phyloP scores from a whole-genome alignment of 2,797 vertebrate genomes.

The Delichon dasypus region DNA sequence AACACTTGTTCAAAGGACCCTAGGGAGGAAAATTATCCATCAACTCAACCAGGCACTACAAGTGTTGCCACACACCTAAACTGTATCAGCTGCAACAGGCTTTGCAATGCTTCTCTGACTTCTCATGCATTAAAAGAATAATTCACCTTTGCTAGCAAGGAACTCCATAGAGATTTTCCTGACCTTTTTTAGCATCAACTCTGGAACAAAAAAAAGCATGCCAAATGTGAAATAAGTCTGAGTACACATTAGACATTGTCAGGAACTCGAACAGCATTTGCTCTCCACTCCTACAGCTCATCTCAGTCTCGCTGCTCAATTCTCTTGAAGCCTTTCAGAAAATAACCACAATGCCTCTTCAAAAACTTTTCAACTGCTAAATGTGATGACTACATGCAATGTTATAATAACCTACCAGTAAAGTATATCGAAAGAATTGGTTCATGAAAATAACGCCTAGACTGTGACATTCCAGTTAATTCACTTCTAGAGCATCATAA shows the following conservation, averaged over 20 bases:
- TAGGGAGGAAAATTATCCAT: not conserved
- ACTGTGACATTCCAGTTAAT: not conserved
- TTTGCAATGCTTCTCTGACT: not conserved
- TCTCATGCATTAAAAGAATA: not conserved
- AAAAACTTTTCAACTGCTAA: not conserved
- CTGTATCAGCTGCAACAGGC: not conserved
- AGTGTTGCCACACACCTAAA: not conserved
- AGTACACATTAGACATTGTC: not conserved
- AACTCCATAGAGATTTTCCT: not conserved
- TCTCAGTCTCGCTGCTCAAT: not conserved
- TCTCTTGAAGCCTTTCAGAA: not conserved
- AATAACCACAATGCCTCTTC: not conserved
- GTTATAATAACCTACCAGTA: not conserved
- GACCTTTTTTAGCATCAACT: not conserved
- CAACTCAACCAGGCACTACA: not conserved
- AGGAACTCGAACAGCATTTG: not conserved
- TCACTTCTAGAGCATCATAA: not conserved
- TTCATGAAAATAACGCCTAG: not conserved
- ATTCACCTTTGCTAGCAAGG: not conserved
- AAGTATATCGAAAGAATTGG: not conserved
- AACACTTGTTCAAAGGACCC: not conserved
- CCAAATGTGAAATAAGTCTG: not conserved
- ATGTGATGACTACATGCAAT: not conserved
- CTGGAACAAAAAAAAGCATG: not conserved
- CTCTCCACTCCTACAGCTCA: not conserved